A percentile compares a stretch with the other conserved stretches of the same genome.
Evolutionary conservation across 2,113 vertebrate species (phyloP).

Genomic region (Scatophagus argus): DNA sequence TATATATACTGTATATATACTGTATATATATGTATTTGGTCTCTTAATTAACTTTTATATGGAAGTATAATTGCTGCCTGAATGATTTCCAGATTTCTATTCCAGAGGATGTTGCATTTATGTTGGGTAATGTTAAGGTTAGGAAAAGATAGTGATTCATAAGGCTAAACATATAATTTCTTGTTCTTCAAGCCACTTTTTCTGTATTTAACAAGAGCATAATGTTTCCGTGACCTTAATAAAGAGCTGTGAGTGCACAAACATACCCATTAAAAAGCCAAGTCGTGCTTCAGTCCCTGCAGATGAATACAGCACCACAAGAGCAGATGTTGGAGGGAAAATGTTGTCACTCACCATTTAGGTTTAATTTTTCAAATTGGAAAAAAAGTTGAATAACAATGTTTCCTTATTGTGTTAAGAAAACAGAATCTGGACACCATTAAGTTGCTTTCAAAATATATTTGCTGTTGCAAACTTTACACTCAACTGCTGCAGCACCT

Average conservation of each 20-base stretch:
- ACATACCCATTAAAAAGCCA: background rate
- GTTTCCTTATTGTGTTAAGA: background rate
- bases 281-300: background rate
- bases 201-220: background rate
- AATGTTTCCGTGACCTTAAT: background rate
- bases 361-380: background rate
- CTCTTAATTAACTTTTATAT: background rate
- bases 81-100: slow-evolving; percentile 3
- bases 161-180: background rate
- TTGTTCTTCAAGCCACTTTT: background rate
- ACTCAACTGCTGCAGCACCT: background rate
- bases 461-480: background rate
- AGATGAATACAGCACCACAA: background rate
- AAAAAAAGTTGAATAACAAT: background rate
- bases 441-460: background rate
- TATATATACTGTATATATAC: too few relatives aligned
- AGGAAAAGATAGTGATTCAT: background rate
- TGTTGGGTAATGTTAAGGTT: too few relatives aligned
- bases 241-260: background rate
- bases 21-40: background rate
- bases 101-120: too few relatives aligned
- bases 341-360: background rate
- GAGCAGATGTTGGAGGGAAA: background rate
- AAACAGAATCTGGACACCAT: background rate
- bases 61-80: background rate